Evolutionary conservation across 1,140 invertebrate genomes (phyloP).

Genomic region (Drosophila varians): DNA sequence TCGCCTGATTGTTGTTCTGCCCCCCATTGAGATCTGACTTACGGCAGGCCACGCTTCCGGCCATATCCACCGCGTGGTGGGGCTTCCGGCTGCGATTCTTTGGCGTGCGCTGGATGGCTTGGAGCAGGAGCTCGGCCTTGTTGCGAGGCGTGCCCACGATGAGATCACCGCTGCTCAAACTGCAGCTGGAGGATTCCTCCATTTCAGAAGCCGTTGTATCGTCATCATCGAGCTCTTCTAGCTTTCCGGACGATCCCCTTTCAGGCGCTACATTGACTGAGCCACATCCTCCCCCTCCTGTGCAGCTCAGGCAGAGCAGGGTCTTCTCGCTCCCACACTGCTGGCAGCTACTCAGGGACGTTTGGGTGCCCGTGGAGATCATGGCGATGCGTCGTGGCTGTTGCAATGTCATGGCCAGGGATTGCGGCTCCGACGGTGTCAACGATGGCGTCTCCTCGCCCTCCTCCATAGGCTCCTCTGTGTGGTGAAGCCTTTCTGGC

Average conservation of each 20-base stretch:
- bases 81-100: slow-evolving; percentile 53
- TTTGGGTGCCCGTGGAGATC: slow-evolving; percentile 82
- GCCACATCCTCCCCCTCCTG: slow-evolving; percentile 2
- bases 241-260: background rate
- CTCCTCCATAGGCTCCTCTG: slow-evolving; percentile 67
- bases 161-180: slow-evolving; percentile 70
- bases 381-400: slow-evolving; percentile 61
- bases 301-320: slow-evolving; percentile 76
- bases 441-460: slow-evolving; percentile 28
- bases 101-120: slow-evolving; percentile 83
- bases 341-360: slow-evolving; percentile 67
- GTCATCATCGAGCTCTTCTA: slow-evolving; percentile 8
- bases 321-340: slow-evolving; percentile 79
- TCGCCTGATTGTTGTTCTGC: slow-evolving; percentile 53
- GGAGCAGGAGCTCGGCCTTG: slow-evolving; percentile 77
- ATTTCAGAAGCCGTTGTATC: slow-evolving; percentile 65
- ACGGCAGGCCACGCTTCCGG: slow-evolving; percentile 6
- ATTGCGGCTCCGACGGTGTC: slow-evolving; percentile 24
- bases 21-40: slow-evolving; percentile 32
- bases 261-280: background rate
- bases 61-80: too few relatives aligned
- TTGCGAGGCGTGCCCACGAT: slow-evolving; percentile 77
- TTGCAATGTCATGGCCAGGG: slow-evolving; percentile 33
- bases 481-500: slow-evolving; percentile 23
- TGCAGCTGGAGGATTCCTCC: slow-evolving; percentile 67